Evolutionary conservation across 2,888 invertebrate species (phyloP), one percentile per base, ranked within the genome.

Genomic region (Rhorus exstirpatorius): DNA sequence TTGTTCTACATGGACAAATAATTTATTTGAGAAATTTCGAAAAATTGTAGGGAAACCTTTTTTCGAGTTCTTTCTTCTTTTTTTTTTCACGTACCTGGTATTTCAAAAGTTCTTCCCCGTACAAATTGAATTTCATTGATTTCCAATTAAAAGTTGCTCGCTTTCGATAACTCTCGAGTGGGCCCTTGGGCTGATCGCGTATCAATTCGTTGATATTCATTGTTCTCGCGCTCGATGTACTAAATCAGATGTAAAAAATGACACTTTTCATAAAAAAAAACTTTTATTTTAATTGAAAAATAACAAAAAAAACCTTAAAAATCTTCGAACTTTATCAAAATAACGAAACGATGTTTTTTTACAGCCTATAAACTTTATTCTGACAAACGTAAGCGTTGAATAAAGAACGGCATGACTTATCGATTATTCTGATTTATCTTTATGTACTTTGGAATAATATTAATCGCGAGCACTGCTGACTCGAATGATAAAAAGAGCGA

Each of bases 61-160:
- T 58, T 8, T 38, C 14, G 0, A 6, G 17, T 65, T 8, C 8
- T n/a, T 24, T 35, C 31, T 67, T 67, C 31, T 51, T 10, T 24
- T 21, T 46, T 55, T 21, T 1, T 74, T 12, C 19, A 51, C 44
- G 68, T 92, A 98, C 98, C 95, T 98, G 97, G 80, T 96, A 95
- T 91, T 95, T 94, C 38, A 98, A 92, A 83, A 95, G 93, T 65
- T 97, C 96, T 89, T 96, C 96, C 84, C 96, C 97, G 91, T 98
- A 97, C 81, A 98, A 94, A 71, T 97, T 95, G 53, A 97, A 90
- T 90, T 96, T 96, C 93, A 99, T 94, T 83, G 95, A 94, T 93
- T 97, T 98, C 97, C 98, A 98, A 91, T 97, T 95, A 89, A 98
- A 98, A 14, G 96, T 95, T 0, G 97, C 96, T 84, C 94, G 95